Percentiles rank a stretch among this genome's conserved stretches.
phyloP scores from a whole-genome alignment of 2,113 vertebrate genomes.

The Ascaphus truei region DNA sequence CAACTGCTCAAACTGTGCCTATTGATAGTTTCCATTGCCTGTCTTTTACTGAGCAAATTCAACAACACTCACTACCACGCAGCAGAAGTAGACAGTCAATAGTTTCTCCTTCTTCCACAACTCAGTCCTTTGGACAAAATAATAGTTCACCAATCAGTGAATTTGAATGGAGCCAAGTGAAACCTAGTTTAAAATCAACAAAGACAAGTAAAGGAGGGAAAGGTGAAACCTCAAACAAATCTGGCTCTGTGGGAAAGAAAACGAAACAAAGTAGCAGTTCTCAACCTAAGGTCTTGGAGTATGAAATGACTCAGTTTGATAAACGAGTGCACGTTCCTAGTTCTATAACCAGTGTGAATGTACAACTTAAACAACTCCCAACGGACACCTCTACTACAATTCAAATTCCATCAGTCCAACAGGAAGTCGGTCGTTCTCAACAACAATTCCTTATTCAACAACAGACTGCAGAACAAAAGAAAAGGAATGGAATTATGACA shows the following conservation, averaged over 20 bases:
- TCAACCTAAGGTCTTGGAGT: constrained; percentile 87
- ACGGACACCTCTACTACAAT: constrained; percentile 80
- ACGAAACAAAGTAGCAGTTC: constrained; percentile 70
- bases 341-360: constrained; percentile 61
- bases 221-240: constrained; percentile 71
- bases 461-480: constrained; percentile 86
- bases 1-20: constrained; percentile 92
- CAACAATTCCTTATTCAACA: constrained; percentile 88
- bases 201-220: constrained; percentile 78
- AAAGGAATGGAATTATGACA: constrained; percentile 94
- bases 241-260: constrained; percentile 79
- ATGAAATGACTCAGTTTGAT: constrained; percentile 97
- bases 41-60: constrained; percentile 91
- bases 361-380: constrained; percentile 57
- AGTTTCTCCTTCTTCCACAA: constrained; percentile 89
- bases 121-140: constrained; percentile 78
- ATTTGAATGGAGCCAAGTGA: constrained; percentile 91
- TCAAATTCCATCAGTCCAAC: constrained; percentile 69
- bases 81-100: constrained; percentile 93
- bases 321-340: constrained; percentile 77
- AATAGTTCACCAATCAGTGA: constrained; percentile 84
- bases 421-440: constrained; percentile 71
- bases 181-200: constrained; percentile 80
- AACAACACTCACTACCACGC: constrained; percentile 92
- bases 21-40: constrained; percentile 91